These are phyloP conservation scores for Sylvilagus floridanus DNA, from an alignment of 2,797 vertebrate genomes.

Conservation along the genomic window DNA sequence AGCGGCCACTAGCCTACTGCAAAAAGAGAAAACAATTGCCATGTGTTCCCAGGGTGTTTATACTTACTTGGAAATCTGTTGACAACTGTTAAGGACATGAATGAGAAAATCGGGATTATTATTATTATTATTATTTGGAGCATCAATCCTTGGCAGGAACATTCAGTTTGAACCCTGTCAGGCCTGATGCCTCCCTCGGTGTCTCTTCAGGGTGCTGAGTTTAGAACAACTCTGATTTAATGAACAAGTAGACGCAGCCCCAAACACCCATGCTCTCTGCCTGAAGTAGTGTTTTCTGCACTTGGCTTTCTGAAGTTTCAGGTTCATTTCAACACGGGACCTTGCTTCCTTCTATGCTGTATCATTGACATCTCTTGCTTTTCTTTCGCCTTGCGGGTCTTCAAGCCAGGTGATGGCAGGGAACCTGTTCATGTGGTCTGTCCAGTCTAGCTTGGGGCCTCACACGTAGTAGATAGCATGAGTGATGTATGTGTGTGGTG, in stretches of 20 bases:
- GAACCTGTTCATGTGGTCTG: neutral
- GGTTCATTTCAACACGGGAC: neutral
- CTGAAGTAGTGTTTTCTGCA: neutral
- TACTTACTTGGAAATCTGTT: neutral
- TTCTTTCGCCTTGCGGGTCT: neutral
- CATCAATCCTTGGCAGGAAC: too few relatives aligned
- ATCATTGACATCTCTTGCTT: neutral
- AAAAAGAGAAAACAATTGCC: neutral
- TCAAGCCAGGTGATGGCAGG: neutral
- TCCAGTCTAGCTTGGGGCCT: neutral
- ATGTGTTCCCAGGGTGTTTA: neutral
- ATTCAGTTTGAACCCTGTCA: neutral
- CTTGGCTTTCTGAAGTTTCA: neutral
- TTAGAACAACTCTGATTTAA: neutral
- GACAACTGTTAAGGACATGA: neutral
- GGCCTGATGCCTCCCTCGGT: neutral
- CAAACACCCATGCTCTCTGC: neutral
- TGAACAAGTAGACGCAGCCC: neutral
- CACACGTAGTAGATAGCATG: neutral
- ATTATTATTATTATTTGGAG: too few relatives aligned
- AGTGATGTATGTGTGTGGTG: neutral
- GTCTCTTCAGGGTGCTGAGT: neutral
- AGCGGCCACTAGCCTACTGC: neutral
- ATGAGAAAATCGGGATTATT: neutral
- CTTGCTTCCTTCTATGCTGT: neutral